These are phyloP conservation scores for Diarsia rubi DNA, from an alignment of 2,888 invertebrate species.

Conservation along the genomic window DNA sequence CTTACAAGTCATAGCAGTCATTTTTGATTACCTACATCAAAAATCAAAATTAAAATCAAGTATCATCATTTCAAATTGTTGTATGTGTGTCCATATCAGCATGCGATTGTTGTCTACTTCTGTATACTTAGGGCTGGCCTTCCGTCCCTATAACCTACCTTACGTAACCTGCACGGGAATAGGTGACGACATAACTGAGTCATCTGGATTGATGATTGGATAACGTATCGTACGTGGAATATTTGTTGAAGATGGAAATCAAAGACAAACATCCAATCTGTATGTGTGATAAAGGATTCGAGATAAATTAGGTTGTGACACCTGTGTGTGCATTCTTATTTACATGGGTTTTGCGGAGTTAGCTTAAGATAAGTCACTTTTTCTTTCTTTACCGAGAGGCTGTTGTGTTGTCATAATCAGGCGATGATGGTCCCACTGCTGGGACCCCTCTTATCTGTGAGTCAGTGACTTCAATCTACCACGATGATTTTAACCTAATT, in stretches of 20 bases:
- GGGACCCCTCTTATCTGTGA: too few species aligned
- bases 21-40: too few species aligned
- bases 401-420: too few species aligned
- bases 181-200: conserved; percentile 39
- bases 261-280: conserved; percentile 38
- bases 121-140: not conserved
- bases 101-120: not conserved
- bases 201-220: conserved; percentile 45
- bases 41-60: too few species aligned
- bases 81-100: not conserved
- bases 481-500: too few species aligned
- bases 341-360: not conserved
- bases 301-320: not conserved
- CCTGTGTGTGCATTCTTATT: not conserved
- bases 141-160: not conserved
- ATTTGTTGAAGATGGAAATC: conserved; percentile 35
- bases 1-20: too few species aligned
- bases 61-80: not conserved
- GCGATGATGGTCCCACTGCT: too few species aligned
- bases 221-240: conserved; percentile 36
- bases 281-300: conserved; percentile 15
- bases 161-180: not conserved
- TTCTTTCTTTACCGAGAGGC: too few species aligned
- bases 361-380: not conserved
- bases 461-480: too few species aligned